Percentiles rank a stretch among this genome's conserved stretches.
Conservation (phyloP, 2,113 vertebrate species). For the Cavia aperea region DNA sequence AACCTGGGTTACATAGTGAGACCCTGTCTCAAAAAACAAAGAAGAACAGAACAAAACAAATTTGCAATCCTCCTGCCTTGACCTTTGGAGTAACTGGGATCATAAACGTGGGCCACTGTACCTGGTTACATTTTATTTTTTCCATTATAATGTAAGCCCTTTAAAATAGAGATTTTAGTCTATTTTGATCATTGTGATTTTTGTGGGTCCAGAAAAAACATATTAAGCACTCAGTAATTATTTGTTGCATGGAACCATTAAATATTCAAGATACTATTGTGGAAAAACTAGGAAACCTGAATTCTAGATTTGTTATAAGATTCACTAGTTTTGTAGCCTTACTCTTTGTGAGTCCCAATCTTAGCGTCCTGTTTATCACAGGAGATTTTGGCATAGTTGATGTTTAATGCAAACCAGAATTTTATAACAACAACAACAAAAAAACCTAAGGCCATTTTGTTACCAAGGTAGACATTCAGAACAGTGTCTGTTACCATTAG, state of each 20-base stretch:
- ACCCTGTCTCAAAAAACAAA: background rate
- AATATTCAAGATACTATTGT: background rate
- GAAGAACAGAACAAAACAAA: background rate
- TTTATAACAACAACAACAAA: background rate
- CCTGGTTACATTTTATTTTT: background rate
- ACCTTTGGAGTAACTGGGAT: background rate
- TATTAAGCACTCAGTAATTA: background rate
- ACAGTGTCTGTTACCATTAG: background rate
- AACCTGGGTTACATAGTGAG: background rate
- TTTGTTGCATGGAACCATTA: background rate
- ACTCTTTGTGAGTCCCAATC: background rate
- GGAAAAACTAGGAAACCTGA: background rate
- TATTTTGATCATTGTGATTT: background rate
- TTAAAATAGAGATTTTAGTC: background rate
- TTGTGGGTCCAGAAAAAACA: background rate
- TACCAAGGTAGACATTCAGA: background rate
- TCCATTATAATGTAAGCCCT: background rate
- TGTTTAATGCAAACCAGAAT: background rate
- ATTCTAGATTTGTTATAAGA: background rate
- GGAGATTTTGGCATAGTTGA: background rate
- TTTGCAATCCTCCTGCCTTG: background rate
- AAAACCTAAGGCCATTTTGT: background rate
- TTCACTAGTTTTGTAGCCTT: slow-evolving; percentile 2
- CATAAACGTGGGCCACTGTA: background rate
- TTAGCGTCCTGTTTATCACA: background rate